phyloP scores from a whole-genome alignment of 2,113 vertebrate species.

The Terrapene triunguis region DNA sequence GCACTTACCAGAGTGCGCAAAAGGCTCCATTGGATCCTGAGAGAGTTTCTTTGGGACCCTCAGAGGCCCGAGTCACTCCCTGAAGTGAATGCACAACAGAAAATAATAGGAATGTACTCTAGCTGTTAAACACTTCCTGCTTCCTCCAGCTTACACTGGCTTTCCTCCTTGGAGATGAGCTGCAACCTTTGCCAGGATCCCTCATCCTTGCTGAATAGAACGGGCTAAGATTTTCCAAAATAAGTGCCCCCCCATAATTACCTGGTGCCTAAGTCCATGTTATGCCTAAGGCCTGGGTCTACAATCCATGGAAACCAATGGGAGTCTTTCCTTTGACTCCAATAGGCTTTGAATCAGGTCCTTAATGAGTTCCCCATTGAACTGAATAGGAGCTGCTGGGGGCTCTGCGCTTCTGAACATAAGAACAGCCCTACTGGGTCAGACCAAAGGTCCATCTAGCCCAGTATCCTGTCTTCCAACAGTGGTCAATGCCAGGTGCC shows the following conservation, averaged over 20 bases:
- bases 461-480: no score
- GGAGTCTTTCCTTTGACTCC: neutral
- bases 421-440: no score
- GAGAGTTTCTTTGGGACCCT: no score
- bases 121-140: accelerated
- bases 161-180: neutral
- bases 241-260: neutral
- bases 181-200: neutral
- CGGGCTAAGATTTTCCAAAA: neutral
- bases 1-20: neutral
- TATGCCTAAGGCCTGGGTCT: neutral
- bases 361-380: neutral
- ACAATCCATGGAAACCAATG: neutral
- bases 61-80: neutral
- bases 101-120: neutral
- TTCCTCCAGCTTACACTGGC: neutral
- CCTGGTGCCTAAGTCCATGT: neutral
- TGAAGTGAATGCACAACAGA: neutral
- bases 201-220: neutral
- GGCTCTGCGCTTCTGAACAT: neutral
- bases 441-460: no score
- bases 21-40: neutral
- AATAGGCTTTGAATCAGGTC: neutral
- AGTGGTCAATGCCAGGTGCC: no score
- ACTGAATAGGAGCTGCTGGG: neutral